Conservation (phyloP, 2,113 vertebrate species). For the Murina feae region DNA sequence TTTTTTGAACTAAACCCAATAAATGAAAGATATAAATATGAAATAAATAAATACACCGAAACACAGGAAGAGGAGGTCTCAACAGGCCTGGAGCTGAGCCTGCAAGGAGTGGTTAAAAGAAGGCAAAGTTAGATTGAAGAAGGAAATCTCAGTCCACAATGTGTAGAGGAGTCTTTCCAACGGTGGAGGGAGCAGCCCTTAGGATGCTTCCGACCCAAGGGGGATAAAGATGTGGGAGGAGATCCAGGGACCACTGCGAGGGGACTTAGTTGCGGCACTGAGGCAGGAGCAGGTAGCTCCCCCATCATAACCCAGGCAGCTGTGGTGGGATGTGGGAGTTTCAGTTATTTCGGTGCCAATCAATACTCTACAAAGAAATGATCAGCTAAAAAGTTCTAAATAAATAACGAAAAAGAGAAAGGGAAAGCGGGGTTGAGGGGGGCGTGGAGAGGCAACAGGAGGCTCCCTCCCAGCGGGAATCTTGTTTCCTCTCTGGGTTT, state of each 20-base stretch:
- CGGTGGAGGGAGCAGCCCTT: neutral
- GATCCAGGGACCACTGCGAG: neutral
- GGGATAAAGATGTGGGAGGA: neutral
- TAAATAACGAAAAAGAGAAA: neutral
- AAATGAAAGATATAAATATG: neutral
- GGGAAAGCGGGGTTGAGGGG: rapidly evolving
- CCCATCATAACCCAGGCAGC: neutral
- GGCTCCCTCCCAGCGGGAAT: neutral
- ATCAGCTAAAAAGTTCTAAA: neutral
- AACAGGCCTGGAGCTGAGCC: neutral
- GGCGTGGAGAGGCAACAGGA: neutral
- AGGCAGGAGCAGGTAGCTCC: neutral
- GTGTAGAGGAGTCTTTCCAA: too few species aligned
- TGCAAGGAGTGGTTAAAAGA: neutral
- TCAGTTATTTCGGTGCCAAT: neutral
- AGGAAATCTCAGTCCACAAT: neutral
- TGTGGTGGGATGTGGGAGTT: neutral
- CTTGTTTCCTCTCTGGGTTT: neutral
- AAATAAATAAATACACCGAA: neutral
- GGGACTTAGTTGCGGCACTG: neutral
- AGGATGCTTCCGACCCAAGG: neutral
- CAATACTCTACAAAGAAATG: neutral
- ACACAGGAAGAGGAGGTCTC: neutral
- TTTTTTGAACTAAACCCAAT: neutral
- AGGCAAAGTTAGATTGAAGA: neutral